Conservation (phyloP, 2,888 invertebrate species). For the Oeneis ivallda region DNA sequence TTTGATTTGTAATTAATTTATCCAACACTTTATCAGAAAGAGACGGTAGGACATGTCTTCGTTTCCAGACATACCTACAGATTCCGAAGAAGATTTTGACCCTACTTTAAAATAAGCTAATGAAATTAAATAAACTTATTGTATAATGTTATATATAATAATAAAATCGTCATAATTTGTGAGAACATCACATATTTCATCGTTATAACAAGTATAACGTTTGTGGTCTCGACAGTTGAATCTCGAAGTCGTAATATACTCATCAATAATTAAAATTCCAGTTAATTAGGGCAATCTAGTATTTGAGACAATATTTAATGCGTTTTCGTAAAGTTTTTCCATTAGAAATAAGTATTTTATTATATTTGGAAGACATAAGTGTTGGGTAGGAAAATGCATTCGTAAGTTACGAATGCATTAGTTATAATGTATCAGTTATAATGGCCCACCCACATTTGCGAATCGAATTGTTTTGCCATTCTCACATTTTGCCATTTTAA, state of each 20-base stretch:
- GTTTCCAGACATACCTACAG: neutral
- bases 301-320: neutral
- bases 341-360: conserved; percentile 2
- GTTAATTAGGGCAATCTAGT: conserved; percentile 12
- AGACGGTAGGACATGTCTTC: neutral
- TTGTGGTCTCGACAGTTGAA: conserved; percentile 24
- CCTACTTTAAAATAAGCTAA: neutral
- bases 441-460: too few species aligned
- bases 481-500: too few species aligned
- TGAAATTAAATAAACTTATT: neutral
- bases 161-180: neutral
- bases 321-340: neutral
- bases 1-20: too few species aligned
- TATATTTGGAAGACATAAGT: conserved; percentile 11
- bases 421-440: too few species aligned
- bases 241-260: conserved; percentile 11
- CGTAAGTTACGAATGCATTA: too few species aligned
- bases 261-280: conserved; percentile 13
- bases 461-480: too few species aligned
- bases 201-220: conserved; percentile 34
- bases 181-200: conserved; percentile 27
- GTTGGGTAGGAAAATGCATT: neutral
- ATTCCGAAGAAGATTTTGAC: neutral
- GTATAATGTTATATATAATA: neutral
- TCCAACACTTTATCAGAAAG: neutral